Base-by-base conservation (phyloP, 2,797 vertebrate genomes). In the Ctenosaura bakeri region DNA sequence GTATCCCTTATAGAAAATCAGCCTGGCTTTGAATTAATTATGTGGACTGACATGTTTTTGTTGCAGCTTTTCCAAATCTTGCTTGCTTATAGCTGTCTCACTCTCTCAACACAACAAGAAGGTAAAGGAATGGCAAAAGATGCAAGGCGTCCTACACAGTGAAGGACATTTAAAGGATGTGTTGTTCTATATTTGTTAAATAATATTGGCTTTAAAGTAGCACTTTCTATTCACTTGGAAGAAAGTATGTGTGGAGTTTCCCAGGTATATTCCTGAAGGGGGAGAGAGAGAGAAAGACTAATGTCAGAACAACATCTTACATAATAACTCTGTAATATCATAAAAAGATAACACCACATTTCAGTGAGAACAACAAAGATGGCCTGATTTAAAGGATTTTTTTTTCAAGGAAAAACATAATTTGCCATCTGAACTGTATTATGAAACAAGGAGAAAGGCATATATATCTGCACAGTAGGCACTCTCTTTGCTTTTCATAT, bases 401-500 rank as follows among this genome's bases (percentile, higher is more conserved):
- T 54, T 26, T 18, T n/a, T 62, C 90, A 87, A 93, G 84, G 59
- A 74, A 92, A 3, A 69, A 89, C 64, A 56, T 93, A 74, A 6
- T 94, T 90, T 93, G 88, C 88, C 56, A 83, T 92, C 59, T 94
- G 89, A 52, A 71, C 78, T 93, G 54, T 42, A 78, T 93, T 87
- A 91, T 91, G 91, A 90, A 95, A 90, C 5, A 54, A 86, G 42
- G 52, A 92, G 59, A 84, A 94, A 91, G 90, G 91, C 93, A 89
- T 81, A 35, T 80, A 62, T 81, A 56, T 92, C 71, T 76, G 87
- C 92, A 91, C 92, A 94, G 95, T 74, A 89, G 94, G 94, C 95
- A 87, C 86, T 91, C 94, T 46, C 82, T 92, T 42, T 92, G 52
- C 85, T 87, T 95, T 97, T 96, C 92, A 89, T 96, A 93, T 94